phyloP scores from a whole-genome alignment of 2,113 vertebrate genomes.

The Fukomys damarensis region DNA sequence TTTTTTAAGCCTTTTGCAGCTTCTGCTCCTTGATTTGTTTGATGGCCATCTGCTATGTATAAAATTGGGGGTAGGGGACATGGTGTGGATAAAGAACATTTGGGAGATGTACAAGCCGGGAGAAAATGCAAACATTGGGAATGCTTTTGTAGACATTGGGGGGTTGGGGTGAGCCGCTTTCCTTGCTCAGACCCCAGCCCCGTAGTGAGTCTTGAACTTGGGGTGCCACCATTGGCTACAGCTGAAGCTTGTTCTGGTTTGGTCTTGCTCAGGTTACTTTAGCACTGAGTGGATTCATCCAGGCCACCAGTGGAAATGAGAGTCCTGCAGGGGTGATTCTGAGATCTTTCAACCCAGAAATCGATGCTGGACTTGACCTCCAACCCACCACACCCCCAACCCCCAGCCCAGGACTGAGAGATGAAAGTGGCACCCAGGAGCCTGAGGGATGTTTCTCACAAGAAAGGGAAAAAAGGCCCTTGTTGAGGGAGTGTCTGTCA shows the following conservation, averaged over 20 bases:
- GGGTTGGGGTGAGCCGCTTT: constrained; percentile 24
- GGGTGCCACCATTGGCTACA: neutral
- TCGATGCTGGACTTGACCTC: neutral
- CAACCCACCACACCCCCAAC: neutral
- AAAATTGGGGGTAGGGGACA: constrained; percentile 84
- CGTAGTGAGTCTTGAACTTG: neutral
- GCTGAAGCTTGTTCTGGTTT: too few species aligned
- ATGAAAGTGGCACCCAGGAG: neutral
- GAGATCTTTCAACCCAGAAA: neutral
- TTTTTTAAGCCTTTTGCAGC: constrained; percentile 84
- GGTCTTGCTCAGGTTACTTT: neutral
- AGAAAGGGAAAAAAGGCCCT: constrained; percentile 18
- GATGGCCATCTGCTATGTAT: constrained; percentile 93
- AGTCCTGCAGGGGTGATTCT: neutral
- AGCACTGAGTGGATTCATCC: neutral
- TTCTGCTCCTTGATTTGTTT: constrained; percentile 91
- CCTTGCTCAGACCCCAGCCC: neutral
- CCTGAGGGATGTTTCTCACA: neutral
- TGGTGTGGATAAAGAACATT: constrained; percentile 77
- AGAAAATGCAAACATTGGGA: constrained; percentile 84
- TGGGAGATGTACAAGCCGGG: constrained; percentile 84
- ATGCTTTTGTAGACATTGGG: constrained; percentile 60
- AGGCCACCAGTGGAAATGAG: neutral
- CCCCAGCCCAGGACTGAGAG: rapidly evolving
- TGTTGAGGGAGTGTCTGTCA: constrained; percentile 82